These are phyloP conservation scores for Embidobia sp. DNA, from an alignment of 2,888 invertebrate species.

Conservation along the genomic window DNA sequence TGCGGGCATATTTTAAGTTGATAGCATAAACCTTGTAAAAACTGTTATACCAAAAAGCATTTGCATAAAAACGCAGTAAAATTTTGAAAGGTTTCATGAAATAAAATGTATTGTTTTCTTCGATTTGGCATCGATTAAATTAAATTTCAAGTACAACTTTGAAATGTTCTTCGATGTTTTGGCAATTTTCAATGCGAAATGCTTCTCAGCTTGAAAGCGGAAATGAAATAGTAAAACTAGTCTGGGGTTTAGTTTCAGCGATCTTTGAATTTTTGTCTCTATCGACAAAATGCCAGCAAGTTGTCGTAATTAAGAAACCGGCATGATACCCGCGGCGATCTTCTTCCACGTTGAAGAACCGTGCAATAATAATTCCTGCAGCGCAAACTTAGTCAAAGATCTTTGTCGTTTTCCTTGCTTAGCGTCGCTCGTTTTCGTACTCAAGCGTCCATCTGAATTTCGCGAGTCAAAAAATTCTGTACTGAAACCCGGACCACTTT, in stretches of 20 bases:
- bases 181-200: too few species aligned
- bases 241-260: too few species aligned
- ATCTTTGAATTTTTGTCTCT: conserved; percentile 4
- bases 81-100: too few species aligned
- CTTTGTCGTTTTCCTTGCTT: conserved; percentile 10
- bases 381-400: conserved; percentile 29
- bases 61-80: too few species aligned
- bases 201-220: neutral
- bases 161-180: too few species aligned
- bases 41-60: too few species aligned
- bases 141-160: too few species aligned
- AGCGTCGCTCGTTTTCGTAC: conserved; percentile 10
- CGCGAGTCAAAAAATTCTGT: conserved; percentile 5
- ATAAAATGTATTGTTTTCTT: too few species aligned
- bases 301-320: conserved; percentile 46
- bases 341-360: conserved; percentile 6
- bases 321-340: conserved; percentile 24
- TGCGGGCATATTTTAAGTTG: too few species aligned
- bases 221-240: too few species aligned
- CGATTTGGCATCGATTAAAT: too few species aligned
- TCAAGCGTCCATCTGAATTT: conserved; percentile 18
- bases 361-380: conserved; percentile 32
- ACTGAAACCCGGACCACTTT: conserved; percentile 8
- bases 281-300: conserved; percentile 30
- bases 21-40: too few species aligned